Conservation (phyloP, 1,140 invertebrate genomes). For the Platyscapa corneri region DNA sequence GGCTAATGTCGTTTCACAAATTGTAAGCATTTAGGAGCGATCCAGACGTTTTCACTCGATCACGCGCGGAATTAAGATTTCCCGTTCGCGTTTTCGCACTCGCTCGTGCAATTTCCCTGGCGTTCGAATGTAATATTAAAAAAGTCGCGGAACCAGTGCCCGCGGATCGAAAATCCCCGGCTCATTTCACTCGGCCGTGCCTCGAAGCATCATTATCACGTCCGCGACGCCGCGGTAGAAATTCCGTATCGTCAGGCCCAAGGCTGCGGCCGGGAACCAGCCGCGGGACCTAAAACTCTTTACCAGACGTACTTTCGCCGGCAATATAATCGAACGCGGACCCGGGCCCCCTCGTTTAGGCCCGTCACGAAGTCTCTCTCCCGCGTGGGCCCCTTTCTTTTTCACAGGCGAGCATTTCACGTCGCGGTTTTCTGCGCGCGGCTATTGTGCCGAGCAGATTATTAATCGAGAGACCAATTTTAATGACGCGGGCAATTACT, state of each 20-base stretch:
- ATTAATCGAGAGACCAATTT: neutral
- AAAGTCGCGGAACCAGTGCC: neutral
- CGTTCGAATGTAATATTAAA: neutral
- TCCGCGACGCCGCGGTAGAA: too few species aligned
- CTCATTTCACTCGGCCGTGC: neutral
- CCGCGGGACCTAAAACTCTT: neutral
- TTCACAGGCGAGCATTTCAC: neutral
- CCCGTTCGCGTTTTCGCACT: too few species aligned
- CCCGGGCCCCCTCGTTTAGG: neutral
- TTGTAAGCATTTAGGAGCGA: neutral
- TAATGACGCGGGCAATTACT: neutral
- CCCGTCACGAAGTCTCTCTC: neutral
- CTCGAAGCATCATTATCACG: neutral
- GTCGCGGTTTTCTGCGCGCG: neutral
- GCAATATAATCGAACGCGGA: slow-evolving; percentile 1
- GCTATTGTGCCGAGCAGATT: neutral
- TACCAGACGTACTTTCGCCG: neutral
- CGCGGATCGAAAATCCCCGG: neutral
- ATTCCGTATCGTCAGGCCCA: neutral
- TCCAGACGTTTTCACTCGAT: neutral
- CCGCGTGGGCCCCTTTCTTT: neutral
- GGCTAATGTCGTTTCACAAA: neutral
- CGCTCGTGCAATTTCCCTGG: neutral
- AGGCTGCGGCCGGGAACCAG: neutral
- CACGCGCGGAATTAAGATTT: too few species aligned